These are phyloP conservation scores for Diloba caeruleocephala DNA, from an alignment of 2,888 invertebrate species.

Conservation along the genomic window DNA sequence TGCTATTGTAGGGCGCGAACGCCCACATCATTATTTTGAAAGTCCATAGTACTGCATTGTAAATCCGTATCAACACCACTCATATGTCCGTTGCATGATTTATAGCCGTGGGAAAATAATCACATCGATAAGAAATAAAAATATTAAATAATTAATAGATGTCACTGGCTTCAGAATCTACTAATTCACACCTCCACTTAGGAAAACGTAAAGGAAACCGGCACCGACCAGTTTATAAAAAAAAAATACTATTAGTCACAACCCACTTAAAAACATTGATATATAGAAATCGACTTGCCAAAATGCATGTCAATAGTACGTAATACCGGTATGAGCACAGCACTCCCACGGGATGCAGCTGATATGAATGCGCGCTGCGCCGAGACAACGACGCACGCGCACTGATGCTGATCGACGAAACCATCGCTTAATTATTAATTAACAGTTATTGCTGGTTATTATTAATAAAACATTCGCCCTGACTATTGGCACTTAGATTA, in stretches of 20 bases:
- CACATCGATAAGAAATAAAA: conserved; percentile 18
- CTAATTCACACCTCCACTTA: neutral
- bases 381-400: conserved; percentile 59
- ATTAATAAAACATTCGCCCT: conserved; percentile 88
- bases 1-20: conserved; percentile 79
- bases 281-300: neutral
- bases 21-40: conserved; percentile 87
- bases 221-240: too few relatives aligned
- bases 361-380: conserved; percentile 44
- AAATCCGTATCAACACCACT: conserved; percentile 85
- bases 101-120: conserved; percentile 84
- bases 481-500: conserved; percentile 89
- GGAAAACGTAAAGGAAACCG: too few relatives aligned
- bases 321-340: neutral
- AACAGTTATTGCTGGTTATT: conserved; percentile 84
- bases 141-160: neutral
- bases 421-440: conserved; percentile 87
- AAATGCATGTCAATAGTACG: neutral
- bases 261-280: neutral
- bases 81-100: conserved; percentile 82
- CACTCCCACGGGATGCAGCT: conserved; percentile 25
- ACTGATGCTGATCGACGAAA: conserved; percentile 75
- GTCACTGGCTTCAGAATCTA: conserved; percentile 1
- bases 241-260: too few relatives aligned
- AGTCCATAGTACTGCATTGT: conserved; percentile 83